Percentiles rank a stretch among this genome's conserved stretches.
Evolutionary conservation across 2,888 invertebrate genomes (phyloP).

Genomic region (Dicycla oo): DNA sequence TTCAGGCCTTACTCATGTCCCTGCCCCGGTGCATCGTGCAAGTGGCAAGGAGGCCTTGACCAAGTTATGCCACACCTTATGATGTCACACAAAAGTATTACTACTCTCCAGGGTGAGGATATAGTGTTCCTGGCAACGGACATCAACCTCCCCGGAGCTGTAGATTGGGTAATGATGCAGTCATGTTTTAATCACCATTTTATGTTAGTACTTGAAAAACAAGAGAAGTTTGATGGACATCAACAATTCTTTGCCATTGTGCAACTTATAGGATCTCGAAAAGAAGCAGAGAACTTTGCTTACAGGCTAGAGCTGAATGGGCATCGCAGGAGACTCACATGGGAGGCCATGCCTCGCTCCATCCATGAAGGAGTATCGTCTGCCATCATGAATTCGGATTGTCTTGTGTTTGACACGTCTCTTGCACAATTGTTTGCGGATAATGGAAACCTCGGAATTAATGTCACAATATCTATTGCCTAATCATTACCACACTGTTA

Average conservation of each 20-base stretch:
- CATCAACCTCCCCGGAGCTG: slow-evolving; percentile 99
- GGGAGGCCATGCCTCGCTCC: slow-evolving; percentile 99
- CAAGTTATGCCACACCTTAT: slow-evolving; percentile 99
- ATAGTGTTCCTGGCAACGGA: slow-evolving; percentile 99
- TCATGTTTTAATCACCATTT: slow-evolving; percentile 99
- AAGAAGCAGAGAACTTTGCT: slow-evolving; percentile 99
- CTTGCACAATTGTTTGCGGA: slow-evolving; percentile 99
- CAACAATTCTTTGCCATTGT: slow-evolving; percentile 99
- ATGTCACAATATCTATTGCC: slow-evolving; percentile 99
- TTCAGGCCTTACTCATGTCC: slow-evolving; percentile 99
- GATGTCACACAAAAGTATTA: slow-evolving; percentile 99
- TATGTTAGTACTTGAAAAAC: slow-evolving; percentile 99
- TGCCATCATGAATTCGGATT: slow-evolving; percentile 99
- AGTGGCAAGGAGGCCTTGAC: slow-evolving; percentile 99
- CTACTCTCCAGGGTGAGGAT: slow-evolving; percentile 99
- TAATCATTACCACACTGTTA: slow-evolving; percentile 83
- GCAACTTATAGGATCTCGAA: slow-evolving; percentile 99
- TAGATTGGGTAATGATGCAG: slow-evolving; percentile 99
- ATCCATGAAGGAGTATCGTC: slow-evolving; percentile 99
- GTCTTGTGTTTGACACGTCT: slow-evolving; percentile 99
- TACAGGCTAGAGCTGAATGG: slow-evolving; percentile 99
- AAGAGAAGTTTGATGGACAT: slow-evolving; percentile 99
- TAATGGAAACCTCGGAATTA: slow-evolving; percentile 99
- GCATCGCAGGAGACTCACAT: slow-evolving; percentile 97
- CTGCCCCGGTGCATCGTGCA: slow-evolving; percentile 99